phyloP scores from a whole-genome alignment of 2,797 vertebrate species.

The Pseudochromis fuscus region DNA sequence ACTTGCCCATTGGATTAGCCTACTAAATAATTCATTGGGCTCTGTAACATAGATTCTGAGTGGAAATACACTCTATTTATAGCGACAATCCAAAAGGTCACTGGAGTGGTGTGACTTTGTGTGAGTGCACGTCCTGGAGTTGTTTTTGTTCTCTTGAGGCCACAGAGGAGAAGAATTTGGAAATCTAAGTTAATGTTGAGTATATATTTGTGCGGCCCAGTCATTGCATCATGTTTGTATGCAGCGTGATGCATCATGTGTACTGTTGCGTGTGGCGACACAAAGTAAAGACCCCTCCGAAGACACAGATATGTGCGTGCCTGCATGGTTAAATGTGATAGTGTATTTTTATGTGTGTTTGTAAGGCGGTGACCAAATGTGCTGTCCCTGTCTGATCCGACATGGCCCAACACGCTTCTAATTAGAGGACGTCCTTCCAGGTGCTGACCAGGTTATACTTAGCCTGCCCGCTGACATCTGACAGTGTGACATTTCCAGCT shows the following conservation, averaged over 20 bases:
- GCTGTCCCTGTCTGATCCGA: constrained; percentile 85
- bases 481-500: constrained; percentile 88
- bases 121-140: constrained; percentile 61
- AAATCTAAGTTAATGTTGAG: constrained; percentile 42
- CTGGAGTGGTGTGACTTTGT: constrained; percentile 78
- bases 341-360: constrained; percentile 72
- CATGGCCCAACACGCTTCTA: constrained; percentile 87
- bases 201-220: constrained; percentile 14
- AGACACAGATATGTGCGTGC: constrained; percentile 31
- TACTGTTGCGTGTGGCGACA: constrained; percentile 16
- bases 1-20: constrained; percentile 70
- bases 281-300: constrained; percentile 5
- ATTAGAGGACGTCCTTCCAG: constrained; percentile 90
- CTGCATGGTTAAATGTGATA: constrained; percentile 45
- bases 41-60: constrained; percentile 83
- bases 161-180: constrained; percentile 52
- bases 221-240: not conserved
- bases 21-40: constrained; percentile 84
- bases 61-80: constrained; percentile 86
- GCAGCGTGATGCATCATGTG: constrained; percentile 1
- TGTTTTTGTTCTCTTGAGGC: constrained; percentile 72
- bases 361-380: constrained; percentile 73
- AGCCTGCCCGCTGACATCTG: constrained; percentile 85
- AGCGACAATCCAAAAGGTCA: constrained; percentile 84
- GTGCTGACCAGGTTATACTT: constrained; percentile 88